Evolutionary conservation across 2,888 invertebrate genomes (phyloP).

Genomic region (Clitarchus hookeri): DNA sequence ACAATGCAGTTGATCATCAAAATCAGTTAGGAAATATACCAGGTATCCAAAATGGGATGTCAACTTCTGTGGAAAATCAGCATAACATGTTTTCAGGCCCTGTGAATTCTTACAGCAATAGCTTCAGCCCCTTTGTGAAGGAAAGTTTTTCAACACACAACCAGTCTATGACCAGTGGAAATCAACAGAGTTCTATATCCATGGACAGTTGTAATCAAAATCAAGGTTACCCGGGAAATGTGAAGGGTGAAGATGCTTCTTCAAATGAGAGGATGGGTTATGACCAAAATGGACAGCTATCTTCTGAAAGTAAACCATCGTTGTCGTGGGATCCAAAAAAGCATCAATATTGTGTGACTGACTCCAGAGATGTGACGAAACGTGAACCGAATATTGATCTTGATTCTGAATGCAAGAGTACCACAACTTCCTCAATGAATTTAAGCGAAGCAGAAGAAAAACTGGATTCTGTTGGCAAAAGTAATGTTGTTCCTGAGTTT

Average conservation of each 20-base stretch:
- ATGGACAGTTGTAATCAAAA: not conserved
- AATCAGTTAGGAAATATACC: slow-evolving; percentile 10
- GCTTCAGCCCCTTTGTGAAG: not conserved
- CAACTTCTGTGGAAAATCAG: not conserved
- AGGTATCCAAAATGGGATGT: not conserved
- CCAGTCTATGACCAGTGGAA: not conserved
- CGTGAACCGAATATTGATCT: not conserved
- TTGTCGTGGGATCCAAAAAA: not conserved
- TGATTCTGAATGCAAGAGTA: not conserved
- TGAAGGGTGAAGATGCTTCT: not conserved
- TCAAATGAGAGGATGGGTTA: not conserved
- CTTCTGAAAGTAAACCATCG: not conserved
- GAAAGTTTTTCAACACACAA: not conserved
- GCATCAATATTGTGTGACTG: not conserved
- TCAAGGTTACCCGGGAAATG: not conserved
- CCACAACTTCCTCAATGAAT: not conserved
- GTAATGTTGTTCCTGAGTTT: not conserved
- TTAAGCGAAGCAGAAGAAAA: not conserved
- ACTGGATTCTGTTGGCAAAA: not conserved
- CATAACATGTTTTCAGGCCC: not conserved
- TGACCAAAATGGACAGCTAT: not conserved
- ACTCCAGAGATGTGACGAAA: not conserved
- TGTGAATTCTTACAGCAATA: not conserved
- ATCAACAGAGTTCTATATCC: not conserved
- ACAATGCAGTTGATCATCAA: slow-evolving; percentile 3